Conservation (phyloP, 2,113 vertebrate genomes). For the Coracopsis vasa region DNA sequence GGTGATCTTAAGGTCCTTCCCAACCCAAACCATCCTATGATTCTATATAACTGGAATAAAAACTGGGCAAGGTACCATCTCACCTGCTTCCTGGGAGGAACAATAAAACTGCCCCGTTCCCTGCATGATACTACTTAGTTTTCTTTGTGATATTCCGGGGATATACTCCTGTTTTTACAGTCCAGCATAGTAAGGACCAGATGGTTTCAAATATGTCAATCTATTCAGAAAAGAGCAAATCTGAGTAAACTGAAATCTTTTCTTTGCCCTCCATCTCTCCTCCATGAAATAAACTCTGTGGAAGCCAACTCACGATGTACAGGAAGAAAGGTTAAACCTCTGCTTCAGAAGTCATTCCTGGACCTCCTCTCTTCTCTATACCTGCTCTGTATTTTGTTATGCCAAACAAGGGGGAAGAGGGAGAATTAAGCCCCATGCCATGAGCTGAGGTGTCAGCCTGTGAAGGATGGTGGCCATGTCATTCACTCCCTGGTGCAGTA, state of each 20-base stretch:
- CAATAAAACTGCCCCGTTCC: background rate
- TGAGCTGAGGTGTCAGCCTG: background rate
- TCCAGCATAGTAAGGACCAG: background rate
- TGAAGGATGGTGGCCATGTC: background rate
- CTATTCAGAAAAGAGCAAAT: background rate
- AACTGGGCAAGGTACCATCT: background rate
- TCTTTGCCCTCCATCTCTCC: background rate
- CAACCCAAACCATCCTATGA: background rate
- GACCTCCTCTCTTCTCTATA: background rate
- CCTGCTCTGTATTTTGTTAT: background rate
- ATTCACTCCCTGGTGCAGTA: background rate
- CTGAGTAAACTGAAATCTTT: background rate
- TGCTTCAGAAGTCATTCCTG: background rate
- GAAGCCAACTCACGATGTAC: background rate
- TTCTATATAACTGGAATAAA: background rate
- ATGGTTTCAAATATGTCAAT: background rate
- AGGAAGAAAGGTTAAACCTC: background rate
- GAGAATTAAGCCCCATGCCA: background rate
- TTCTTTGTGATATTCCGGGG: background rate
- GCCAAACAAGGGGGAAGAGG: background rate
- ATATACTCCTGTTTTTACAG: background rate
- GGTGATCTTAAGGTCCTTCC: background rate
- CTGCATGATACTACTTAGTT: background rate
- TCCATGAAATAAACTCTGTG: background rate
- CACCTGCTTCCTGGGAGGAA: background rate